Evolutionary conservation across 2,113 vertebrate genomes (phyloP).

Genomic region (Labeo rohita): DNA sequence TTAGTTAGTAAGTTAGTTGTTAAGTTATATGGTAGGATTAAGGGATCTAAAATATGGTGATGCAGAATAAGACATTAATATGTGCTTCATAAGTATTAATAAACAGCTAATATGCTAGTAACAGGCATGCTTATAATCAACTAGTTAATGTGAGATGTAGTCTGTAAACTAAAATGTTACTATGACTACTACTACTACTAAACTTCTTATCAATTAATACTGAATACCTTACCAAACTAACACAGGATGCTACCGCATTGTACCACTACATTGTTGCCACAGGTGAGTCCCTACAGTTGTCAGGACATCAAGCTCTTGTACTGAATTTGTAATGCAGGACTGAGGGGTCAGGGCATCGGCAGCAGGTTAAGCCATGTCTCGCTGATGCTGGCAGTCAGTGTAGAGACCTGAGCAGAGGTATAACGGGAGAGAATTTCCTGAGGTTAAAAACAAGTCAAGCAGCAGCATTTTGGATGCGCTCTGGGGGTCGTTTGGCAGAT

Average conservation of each 20-base stretch:
- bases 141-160: too few species aligned
- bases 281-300: background rate
- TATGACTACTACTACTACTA: too few species aligned
- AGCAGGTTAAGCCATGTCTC: constrained; percentile 1
- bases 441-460: constrained; percentile 35
- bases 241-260: background rate
- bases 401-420: constrained; percentile 9
- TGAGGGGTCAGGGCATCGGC: constrained; percentile 2
- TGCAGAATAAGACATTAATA: too few species aligned
- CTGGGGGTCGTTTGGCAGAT: background rate
- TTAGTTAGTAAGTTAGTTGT: too few species aligned
- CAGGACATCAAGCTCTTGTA: background rate
- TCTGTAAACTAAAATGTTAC: too few species aligned
- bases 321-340: constrained; percentile 3
- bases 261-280: background rate
- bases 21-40: too few species aligned
- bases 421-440: constrained; percentile 2
- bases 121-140: too few species aligned
- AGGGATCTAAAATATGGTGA: too few species aligned
- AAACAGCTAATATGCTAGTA: too few species aligned
- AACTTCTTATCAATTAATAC: background rate
- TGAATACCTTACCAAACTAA: background rate
- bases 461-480: constrained; percentile 24
- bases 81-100: too few species aligned
- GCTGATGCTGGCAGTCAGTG: background rate